Evolutionary conservation across 1,140 invertebrate genomes (phyloP).

Genomic region (Elymnias hypermnestra): DNA sequence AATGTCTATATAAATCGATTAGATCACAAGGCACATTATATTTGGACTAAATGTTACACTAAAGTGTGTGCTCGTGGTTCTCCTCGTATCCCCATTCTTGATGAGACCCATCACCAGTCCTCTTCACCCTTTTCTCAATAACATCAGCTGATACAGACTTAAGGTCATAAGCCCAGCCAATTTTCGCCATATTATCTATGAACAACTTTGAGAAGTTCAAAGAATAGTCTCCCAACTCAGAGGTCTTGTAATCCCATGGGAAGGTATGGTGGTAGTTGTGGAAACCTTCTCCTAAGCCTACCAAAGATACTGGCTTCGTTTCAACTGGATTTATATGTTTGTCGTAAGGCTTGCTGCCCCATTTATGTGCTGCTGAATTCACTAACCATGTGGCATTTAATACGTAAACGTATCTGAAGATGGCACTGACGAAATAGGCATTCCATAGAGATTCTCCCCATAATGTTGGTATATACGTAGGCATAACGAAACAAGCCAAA

Average conservation of each 20-base stretch:
- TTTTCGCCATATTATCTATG: constrained; percentile 80
- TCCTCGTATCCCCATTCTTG: constrained; percentile 43
- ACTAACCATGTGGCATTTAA: too few relatives aligned
- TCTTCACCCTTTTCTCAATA: too few relatives aligned
- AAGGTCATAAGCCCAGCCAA: too few relatives aligned
- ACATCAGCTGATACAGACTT: constrained; percentile 75
- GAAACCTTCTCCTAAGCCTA: constrained; percentile 79
- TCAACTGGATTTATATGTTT: constrained; percentile 82
- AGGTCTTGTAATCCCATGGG: too few relatives aligned
- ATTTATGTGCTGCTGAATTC: too few relatives aligned
- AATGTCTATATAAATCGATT: too few relatives aligned
- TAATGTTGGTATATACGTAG: constrained; percentile 83
- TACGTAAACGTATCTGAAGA: too few relatives aligned
- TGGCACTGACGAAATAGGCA: too few relatives aligned
- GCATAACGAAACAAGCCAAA: constrained; percentile 84
- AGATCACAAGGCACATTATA: too few relatives aligned
- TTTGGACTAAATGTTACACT: constrained; percentile 32
- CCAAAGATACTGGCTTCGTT: constrained; percentile 77
- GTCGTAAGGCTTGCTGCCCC: too few relatives aligned
- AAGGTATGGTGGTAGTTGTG: constrained; percentile 91
- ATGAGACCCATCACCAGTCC: too few relatives aligned
- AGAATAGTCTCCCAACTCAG: constrained; percentile 77
- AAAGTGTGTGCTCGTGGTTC: constrained; percentile 31
- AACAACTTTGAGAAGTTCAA: constrained; percentile 79
- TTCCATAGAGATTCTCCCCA: too few relatives aligned